These are phyloP conservation scores for Sympetrum striolatum DNA, from an alignment of 2,888 invertebrate species.

Conservation along the genomic window DNA sequence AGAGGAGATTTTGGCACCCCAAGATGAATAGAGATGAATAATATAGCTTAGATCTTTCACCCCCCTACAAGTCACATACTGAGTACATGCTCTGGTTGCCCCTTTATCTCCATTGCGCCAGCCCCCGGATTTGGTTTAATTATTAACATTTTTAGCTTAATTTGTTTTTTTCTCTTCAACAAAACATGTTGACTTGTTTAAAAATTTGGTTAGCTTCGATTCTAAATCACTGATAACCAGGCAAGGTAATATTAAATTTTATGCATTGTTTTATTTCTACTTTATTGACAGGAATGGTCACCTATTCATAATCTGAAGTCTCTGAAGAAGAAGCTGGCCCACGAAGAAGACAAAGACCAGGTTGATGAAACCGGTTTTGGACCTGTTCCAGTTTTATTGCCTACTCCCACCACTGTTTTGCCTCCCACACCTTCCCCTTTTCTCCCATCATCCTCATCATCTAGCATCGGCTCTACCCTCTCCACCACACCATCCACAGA, in stretches of 20 bases:
- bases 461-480: not conserved
- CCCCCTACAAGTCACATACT: too few species aligned
- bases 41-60: too few species aligned
- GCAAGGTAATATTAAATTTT: not conserved
- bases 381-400: slow-evolving; percentile 46
- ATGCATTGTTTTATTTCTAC: not conserved
- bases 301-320: slow-evolving; percentile 54
- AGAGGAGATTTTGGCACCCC: too few species aligned
- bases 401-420: slow-evolving; percentile 40
- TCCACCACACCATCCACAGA: not conserved
- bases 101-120: too few species aligned
- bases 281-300: slow-evolving; percentile 54
- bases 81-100: too few species aligned
- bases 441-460: not conserved
- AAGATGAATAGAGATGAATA: too few species aligned
- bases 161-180: too few species aligned
- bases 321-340: slow-evolving; percentile 49
- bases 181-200: not conserved
- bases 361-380: slow-evolving; percentile 44
- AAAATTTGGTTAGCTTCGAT: not conserved
- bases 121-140: too few species aligned
- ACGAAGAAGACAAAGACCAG: slow-evolving; percentile 49
- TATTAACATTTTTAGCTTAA: too few species aligned
- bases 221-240: too few species aligned
- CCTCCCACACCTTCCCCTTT: not conserved